phyloP scores from a whole-genome alignment of 2,797 vertebrate species.

The Squalus acanthias region DNA sequence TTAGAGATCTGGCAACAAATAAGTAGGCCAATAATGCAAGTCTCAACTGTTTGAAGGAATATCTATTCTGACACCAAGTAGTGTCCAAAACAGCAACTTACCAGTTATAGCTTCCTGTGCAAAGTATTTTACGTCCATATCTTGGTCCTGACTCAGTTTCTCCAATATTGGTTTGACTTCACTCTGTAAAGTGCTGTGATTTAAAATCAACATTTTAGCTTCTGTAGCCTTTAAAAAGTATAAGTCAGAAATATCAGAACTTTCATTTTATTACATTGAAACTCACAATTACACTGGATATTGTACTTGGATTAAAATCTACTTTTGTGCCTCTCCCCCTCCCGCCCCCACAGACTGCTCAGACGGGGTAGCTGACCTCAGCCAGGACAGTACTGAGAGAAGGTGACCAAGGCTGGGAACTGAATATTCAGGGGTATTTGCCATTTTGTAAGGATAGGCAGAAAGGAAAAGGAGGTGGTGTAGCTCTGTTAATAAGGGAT shows the following conservation, averaged over 20 bases:
- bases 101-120: slow-evolving; percentile 85
- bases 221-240: neutral
- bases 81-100: slow-evolving; percentile 46
- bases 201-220: neutral
- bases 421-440: too few species aligned
- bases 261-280: neutral
- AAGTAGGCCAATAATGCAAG: neutral
- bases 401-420: neutral
- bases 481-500: too few species aligned
- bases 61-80: neutral
- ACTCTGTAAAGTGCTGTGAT: slow-evolving; percentile 69
- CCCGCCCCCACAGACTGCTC: neutral
- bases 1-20: neutral
- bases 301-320: neutral
- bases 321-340: neutral
- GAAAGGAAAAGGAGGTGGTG: too few species aligned
- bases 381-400: neutral
- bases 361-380: neutral
- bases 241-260: neutral
- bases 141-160: slow-evolving; percentile 76
- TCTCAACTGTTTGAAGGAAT: neutral
- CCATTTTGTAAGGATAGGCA: too few species aligned
- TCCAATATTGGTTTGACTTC: slow-evolving; percentile 82
- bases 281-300: neutral
- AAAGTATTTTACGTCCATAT: slow-evolving; percentile 89